Percentiles rank a stretch among this genome's conserved stretches.
phyloP scores from a whole-genome alignment of 2,797 vertebrate species.

The Falco columbarius region DNA sequence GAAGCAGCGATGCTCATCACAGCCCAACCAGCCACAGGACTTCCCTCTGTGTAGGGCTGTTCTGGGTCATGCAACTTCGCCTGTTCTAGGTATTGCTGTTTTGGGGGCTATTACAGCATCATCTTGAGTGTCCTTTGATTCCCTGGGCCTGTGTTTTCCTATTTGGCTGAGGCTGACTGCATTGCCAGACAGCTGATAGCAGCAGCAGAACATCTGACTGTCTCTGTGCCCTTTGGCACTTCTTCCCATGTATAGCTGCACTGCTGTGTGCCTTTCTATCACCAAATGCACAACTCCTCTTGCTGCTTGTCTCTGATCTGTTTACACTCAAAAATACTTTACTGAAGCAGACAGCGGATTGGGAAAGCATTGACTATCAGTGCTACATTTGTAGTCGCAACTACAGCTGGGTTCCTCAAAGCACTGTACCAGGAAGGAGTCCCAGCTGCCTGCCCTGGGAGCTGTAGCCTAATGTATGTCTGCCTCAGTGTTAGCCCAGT shows the following conservation, averaged over 20 bases:
- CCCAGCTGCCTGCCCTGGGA: not conserved
- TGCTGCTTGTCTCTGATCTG: not conserved
- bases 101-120: not conserved
- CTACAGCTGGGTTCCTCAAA: not conserved
- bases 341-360: not conserved
- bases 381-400: not conserved
- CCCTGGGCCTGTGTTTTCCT: not conserved
- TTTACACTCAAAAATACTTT: not conserved
- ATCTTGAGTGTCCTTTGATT: not conserved
- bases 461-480: not conserved
- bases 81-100: not conserved
- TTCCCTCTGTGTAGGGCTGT: not conserved
- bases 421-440: not conserved
- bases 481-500: not conserved
- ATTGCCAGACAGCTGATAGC: not conserved
- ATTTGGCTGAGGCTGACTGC: not conserved
- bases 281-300: not conserved
- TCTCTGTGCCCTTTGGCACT: not conserved
- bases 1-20: not conserved
- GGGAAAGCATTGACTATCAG: not conserved
- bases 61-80: not conserved
- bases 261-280: not conserved
- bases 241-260: not conserved
- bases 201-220: constrained; percentile 8
- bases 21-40: not conserved